These are phyloP conservation scores for Serripes groenlandicus DNA, from an alignment of 2,888 invertebrate genomes.

Conservation along the genomic window DNA sequence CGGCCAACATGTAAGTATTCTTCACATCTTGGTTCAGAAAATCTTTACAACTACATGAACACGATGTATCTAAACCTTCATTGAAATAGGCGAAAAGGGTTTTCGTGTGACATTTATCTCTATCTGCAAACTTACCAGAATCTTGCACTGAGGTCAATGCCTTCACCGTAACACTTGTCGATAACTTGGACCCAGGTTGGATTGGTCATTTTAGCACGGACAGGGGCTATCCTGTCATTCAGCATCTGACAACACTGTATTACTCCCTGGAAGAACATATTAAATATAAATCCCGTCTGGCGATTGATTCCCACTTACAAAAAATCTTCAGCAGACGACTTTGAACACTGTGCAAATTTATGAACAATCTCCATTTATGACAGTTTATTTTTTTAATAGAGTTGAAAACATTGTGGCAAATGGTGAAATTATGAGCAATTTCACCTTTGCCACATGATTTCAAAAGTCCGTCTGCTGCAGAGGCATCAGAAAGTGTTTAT, in stretches of 20 bases:
- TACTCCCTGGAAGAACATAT: slow-evolving; percentile 72
- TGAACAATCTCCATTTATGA: neutral
- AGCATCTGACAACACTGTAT: slow-evolving; percentile 84
- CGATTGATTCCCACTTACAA: too few species aligned
- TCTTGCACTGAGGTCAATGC: slow-evolving; percentile 83
- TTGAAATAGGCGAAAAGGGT: too few species aligned
- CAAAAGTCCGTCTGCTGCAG: neutral
- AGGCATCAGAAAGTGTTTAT: neutral
- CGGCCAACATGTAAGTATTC: too few species aligned
- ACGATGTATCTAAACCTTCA: too few species aligned
- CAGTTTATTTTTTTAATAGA: too few species aligned
- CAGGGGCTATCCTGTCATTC: slow-evolving; percentile 83
- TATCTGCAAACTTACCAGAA: slow-evolving; percentile 72
- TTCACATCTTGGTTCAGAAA: too few species aligned
- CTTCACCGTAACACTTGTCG: slow-evolving; percentile 76
- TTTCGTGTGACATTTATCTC: too few species aligned
- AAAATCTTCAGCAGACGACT: too few species aligned
- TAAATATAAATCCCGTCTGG: neutral
- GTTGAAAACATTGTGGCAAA: slow-evolving; percentile 3
- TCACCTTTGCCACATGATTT: neutral
- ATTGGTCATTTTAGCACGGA: slow-evolving; percentile 78
- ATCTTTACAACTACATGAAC: too few species aligned
- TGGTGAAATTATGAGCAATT: slow-evolving; percentile 5
- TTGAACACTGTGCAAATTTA: neutral
- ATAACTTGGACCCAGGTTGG: slow-evolving; percentile 85